phyloP scores from a whole-genome alignment of 2,888 invertebrate genomes.

The Thereva nobilitata region DNA sequence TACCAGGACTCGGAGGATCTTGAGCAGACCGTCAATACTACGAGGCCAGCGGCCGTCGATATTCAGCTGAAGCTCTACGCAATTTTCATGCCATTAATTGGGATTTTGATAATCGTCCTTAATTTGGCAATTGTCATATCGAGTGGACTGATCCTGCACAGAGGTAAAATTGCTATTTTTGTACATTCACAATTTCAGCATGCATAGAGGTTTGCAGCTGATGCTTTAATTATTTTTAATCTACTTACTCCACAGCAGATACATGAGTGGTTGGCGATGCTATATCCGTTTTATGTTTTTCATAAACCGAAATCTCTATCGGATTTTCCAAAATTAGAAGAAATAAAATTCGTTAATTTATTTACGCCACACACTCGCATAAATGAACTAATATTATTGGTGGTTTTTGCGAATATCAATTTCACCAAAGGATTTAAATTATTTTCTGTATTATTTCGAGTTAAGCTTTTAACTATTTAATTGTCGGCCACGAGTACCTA shows the following conservation, averaged over 20 bases:
- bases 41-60: slow-evolving; percentile 40
- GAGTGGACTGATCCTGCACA: slow-evolving; percentile 67
- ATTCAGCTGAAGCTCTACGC: slow-evolving; percentile 61
- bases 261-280: no score
- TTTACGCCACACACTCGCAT: no score
- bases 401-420: no score
- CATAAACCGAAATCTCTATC: no score
- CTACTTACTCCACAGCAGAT: neutral
- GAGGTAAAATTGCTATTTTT: slow-evolving; percentile 58
- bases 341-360: no score
- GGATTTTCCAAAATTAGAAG: no score
- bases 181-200: neutral
- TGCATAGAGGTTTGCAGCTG: slow-evolving; percentile 1
- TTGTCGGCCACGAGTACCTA: no score
- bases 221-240: slow-evolving; percentile 4
- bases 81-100: slow-evolving; percentile 63
- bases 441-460: no score
- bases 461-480: no score
- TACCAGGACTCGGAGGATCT: neutral
- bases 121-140: slow-evolving; percentile 68
- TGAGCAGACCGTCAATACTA: slow-evolving; percentile 19
- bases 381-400: no score
- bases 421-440: no score
- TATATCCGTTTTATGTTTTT: no score
- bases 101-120: slow-evolving; percentile 62